These are phyloP conservation scores for Muscidifurax raptorellus DNA, from an alignment of 1,140 invertebrate species.

Conservation along the genomic window DNA sequence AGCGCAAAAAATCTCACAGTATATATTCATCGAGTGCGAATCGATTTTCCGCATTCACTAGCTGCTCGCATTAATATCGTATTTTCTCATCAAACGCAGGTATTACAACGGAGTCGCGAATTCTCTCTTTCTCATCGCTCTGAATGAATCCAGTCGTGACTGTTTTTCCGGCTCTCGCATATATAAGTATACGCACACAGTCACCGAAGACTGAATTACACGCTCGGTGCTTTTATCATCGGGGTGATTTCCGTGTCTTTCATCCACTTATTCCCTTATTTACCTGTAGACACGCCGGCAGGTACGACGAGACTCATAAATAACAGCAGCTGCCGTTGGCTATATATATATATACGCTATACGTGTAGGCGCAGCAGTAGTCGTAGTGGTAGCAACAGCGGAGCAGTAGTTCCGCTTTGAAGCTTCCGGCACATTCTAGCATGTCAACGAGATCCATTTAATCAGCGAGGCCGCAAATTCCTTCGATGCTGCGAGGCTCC, in stretches of 20 bases:
- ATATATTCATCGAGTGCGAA: no score
- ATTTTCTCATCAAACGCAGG: not conserved
- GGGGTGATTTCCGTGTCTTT: constrained; percentile 7
- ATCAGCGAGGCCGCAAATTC: not conserved
- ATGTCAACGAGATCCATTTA: constrained; percentile 15
- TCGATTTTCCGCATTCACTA: not conserved
- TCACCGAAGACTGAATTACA: not conserved
- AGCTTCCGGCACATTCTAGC: constrained; percentile 11
- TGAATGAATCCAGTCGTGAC: not conserved
- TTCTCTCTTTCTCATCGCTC: not conserved
- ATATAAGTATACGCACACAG: not conserved
- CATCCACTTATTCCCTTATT: not conserved
- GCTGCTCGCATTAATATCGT: not conserved
- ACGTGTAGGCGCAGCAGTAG: not conserved
- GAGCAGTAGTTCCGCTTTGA: constrained; percentile 5
- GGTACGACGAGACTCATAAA: not conserved
- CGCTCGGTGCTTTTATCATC: constrained; percentile 12
- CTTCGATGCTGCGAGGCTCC: not conserved
- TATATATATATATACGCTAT: not conserved
- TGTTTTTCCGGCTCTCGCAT: constrained; percentile 20
- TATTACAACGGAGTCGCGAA: not conserved
- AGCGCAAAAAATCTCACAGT: no score
- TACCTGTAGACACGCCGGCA: not conserved
- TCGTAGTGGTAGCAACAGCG: not conserved
- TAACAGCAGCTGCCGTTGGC: not conserved